Percentiles rank a stretch among this genome's conserved stretches.
Conservation (phyloP, 2,113 vertebrate species). For the Tenebrosternarchus preto region DNA sequence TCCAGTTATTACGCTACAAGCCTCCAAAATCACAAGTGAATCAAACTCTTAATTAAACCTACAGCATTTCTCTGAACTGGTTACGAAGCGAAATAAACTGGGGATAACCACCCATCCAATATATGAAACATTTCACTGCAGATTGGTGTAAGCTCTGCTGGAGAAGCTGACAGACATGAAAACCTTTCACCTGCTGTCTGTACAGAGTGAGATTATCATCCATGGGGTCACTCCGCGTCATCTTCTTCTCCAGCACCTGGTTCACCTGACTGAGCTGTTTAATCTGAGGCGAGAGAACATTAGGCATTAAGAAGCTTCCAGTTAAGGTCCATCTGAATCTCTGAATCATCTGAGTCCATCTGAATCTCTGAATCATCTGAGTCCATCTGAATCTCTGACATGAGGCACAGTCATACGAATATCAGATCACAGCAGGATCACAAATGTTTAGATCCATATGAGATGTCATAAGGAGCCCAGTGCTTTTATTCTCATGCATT, state of each 20-base stretch:
- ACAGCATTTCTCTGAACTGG: no score
- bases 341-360: no score
- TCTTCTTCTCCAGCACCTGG: constrained; percentile 90
- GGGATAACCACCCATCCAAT: no score
- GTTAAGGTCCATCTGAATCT: background rate
- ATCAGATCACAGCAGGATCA: background rate
- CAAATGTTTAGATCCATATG: background rate
- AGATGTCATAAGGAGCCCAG: background rate
- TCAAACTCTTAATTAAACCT: no score
- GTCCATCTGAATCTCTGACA: no score
- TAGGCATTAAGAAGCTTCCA: background rate
- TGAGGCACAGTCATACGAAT: background rate
- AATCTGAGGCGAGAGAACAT: constrained; percentile 58
- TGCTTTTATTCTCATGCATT: background rate
- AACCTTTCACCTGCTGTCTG: constrained; percentile 86
- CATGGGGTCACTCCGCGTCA: constrained; percentile 88
- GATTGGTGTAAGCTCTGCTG: no score
- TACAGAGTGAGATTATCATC: constrained; percentile 93
- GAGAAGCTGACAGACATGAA: background rate
- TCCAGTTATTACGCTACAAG: no score
- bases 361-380: no score
- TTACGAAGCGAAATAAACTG: no score
- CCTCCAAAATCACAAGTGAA: no score
- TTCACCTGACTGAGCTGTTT: constrained; percentile 80
- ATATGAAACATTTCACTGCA: background rate